Evolutionary conservation across 1,140 invertebrate genomes (phyloP), one percentile per base, ranked within the genome.

Genomic region (Aphaenogaster ashmeadi): DNA sequence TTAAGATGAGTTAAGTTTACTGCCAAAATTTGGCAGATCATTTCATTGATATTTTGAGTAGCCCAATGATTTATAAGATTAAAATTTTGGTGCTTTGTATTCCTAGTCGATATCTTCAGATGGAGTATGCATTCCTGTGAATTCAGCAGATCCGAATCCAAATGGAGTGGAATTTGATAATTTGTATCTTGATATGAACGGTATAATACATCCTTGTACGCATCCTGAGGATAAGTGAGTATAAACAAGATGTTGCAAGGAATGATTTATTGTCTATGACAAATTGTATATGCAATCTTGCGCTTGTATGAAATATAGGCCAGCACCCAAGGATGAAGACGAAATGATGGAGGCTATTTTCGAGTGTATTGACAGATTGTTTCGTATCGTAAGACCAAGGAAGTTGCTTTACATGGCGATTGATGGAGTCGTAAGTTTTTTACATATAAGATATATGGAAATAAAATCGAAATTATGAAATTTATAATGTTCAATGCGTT

Each of bases 311-410:
- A 86, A 72, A 78, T 67, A 66, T 92, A 98, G 98, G 92, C 98
- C 99, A 50, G 98, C 99, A 0, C 99, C 99, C 0, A 99, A 99
- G 96, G 98, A 99, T 96, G 99, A 99, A 95, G 99, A 99, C 94
- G 99, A 99, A 96, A 99, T 99, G 99, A 99, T 99, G 99, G 96
- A 99, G 71, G 98, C 99, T 36, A 99, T 99, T 92, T 99, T 99
- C 95, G 99, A 99, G 92, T 99, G 99, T 94, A 99, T 99, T 91
- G 99, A 99, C 95, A 96, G 99, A 81, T 96, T 99, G 72, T 99
- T 99, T 95, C 96, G 97, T 15, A 99, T 99, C 93, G 98, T 99
- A 0, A 96, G 99, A 88, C 99, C 99, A 11, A 96, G 99, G 88
- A 99, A 99, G 95, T 80, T 99, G 9, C 95, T 99, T 62, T 99